Conservation (phyloP, 2,113 vertebrate species). For the Chaenocephalus aceratus region DNA sequence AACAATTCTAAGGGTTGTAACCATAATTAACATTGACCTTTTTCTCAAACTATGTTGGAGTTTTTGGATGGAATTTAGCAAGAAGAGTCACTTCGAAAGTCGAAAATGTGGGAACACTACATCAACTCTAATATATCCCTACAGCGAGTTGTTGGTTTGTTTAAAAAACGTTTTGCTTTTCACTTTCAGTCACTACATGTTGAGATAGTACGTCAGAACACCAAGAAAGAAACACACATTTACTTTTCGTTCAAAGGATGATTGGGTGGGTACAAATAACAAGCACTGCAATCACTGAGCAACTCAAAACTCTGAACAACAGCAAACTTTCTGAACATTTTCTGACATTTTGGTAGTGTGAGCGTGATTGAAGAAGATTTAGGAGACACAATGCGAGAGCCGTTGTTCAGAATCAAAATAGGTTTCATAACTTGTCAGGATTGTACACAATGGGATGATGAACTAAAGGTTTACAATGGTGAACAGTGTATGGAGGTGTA, state of each 20-base stretch:
- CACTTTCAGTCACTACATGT: not conserved
- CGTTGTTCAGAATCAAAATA: slow-evolving; percentile 46
- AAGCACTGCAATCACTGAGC: slow-evolving; percentile 11
- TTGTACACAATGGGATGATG: slow-evolving; percentile 36
- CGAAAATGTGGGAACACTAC: no score
- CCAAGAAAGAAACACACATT: not conserved
- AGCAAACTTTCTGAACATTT: slow-evolving; percentile 42
- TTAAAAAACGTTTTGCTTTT: not conserved
- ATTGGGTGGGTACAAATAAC: slow-evolving; percentile 31
- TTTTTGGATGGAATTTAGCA: no score
- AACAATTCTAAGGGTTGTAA: no score
- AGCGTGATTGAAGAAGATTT: slow-evolving; percentile 9
- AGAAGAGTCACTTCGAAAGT: no score
- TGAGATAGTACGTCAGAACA: not conserved
- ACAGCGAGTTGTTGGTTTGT: not conserved
- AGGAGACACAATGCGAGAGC: slow-evolving; percentile 21
- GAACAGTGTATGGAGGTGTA: slow-evolving; percentile 34
- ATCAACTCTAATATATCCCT: not conserved
- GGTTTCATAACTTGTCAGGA: slow-evolving; percentile 47
- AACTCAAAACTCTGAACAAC: slow-evolving; percentile 33
- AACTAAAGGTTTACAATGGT: slow-evolving; percentile 34
- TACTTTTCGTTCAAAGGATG: slow-evolving; percentile 25
- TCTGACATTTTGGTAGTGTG: slow-evolving; percentile 13
- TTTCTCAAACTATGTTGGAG: no score
- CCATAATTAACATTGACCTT: no score